Base-by-base conservation (phyloP, 2,797 vertebrate genomes). In the Diglossa cyanea region DNA sequence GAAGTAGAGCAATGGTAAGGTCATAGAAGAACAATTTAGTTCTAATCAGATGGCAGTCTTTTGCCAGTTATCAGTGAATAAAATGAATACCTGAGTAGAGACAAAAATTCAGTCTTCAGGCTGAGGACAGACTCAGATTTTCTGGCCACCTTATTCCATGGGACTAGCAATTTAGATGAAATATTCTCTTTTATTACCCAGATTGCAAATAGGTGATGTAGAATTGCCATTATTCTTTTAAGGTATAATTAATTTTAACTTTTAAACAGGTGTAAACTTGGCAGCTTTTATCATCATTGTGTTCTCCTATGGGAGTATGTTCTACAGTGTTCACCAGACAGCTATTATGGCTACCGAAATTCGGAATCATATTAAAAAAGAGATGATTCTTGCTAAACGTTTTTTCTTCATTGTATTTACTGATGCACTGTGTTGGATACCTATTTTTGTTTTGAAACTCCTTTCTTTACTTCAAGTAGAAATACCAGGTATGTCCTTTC, bases 381-480 rank as follows among this genome's bases (percentile, higher is more conserved):
- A 99, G 95, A 98, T 99, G 97, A 98, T 98, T 60, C 99, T 99
- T 53, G 99, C 99, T 93, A 99, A 99, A 87, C 98, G 99, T 17
- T 99, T 99, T 98, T 99, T 99, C 98, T 99, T 99, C 67, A 99
- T 99, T 73, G 99, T 99, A 72, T 99, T 99, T 88, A 99, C 99
- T 0, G 99, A 99, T 92, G 99, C 99, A 4, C 98, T 99, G 4
- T 99, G 99, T 97, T 99, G 99, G 99, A 99, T 99, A 94, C 99
- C 99, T 39, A 99, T 99, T 93, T 99, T 99, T 97, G 97, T 99
- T 97, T 98, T 99, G 93, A 99, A 99, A 98, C 98, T 99, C 90
- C 98, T 99, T 92, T 99, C 99, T 47, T 97, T 99, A 93, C 98
- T 99, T 97, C 98, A 98, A 74, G 98, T 99, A 91, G 99, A 99